Base-by-base conservation (phyloP, 2,113 vertebrate species). In the Oxygymnocypris stewartii region DNA sequence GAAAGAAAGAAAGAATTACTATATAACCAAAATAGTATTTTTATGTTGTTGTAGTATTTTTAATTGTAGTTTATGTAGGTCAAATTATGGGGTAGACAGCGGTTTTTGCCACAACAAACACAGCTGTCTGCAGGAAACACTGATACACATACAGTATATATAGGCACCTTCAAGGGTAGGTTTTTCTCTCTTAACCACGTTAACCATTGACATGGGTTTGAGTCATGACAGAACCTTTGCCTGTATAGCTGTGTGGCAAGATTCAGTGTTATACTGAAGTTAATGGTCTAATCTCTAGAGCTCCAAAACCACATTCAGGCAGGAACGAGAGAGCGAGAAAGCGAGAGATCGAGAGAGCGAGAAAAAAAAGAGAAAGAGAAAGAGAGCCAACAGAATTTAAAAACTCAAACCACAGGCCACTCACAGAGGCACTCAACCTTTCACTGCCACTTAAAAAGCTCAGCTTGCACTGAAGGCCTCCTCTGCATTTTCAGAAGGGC, bases 141-240 rank as follows among this genome's bases (percentile, higher is more conserved):
- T 40, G 35, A 71, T 71, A 40, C n/a, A 65, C 14, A 65, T 25
- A 63, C 5, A 79, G 54, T 79, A 35, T 42, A 88, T 23, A 35
- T 42, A 63, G 11, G 42, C 31, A 57, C 35, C 31, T 28, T 49
- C 20, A 20, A 31, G 40, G 49, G 63, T 4, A 47, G 12, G 44
- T 23, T 42, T 67, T 69, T 59, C 59, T 47, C 13, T 81, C 37
- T 31, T 76, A 87, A 69, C 31, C 65, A 47, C 47, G 84, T 69
- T 82, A 81, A 42, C 82, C 31, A 49, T 74, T 61, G 78, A 79
- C 44, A 75, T 35, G 14, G 74, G 77, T 76, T 73, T 88, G 37
- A n/a, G 84, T 88, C 78, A 77, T 61, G 76, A 85, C 79, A 76
- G 85, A 78, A 90, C 85, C 79, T 65, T 82, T 80, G 79, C 84